phyloP scores from a whole-genome alignment of 2,797 vertebrate species.

The Poecilia picta region DNA sequence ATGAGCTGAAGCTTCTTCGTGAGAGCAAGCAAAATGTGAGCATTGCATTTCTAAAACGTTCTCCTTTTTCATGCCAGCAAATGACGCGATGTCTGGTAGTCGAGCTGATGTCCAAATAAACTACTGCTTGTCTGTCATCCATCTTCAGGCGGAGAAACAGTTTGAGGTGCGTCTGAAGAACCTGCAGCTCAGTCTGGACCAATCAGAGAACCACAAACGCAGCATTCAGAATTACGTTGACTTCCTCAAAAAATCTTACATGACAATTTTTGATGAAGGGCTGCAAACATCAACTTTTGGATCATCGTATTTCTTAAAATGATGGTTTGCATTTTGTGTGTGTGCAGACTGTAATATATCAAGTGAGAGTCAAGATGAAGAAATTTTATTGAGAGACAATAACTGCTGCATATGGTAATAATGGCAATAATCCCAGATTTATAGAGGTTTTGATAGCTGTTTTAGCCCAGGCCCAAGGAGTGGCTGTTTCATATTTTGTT shows the following conservation, averaged over 20 bases:
- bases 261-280: constrained; percentile 85
- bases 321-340: constrained; percentile 28
- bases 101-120: background rate
- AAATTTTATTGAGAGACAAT: background rate
- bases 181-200: constrained; percentile 87
- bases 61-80: background rate
- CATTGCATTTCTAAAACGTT: constrained; percentile 14
- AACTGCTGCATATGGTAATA: background rate
- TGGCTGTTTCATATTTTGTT: background rate
- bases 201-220: constrained; percentile 87
- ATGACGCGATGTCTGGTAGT: background rate
- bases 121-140: background rate
- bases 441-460: constrained; percentile 3
- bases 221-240: constrained; percentile 90
- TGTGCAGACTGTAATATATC: constrained; percentile 11
- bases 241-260: constrained; percentile 89
- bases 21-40: constrained; percentile 82
- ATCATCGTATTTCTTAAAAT: constrained; percentile 71
- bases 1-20: constrained; percentile 81
- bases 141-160: constrained; percentile 81
- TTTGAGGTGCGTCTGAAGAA: constrained; percentile 85
- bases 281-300: constrained; percentile 51
- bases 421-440: background rate
- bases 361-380: background rate
- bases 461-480: constrained; percentile 2